Percentiles rank a stretch among this genome's conserved stretches.
These are phyloP conservation scores for Tigriopus japonicus DNA, from an alignment of 1,140 invertebrate genomes.

Conservation along the genomic window DNA sequence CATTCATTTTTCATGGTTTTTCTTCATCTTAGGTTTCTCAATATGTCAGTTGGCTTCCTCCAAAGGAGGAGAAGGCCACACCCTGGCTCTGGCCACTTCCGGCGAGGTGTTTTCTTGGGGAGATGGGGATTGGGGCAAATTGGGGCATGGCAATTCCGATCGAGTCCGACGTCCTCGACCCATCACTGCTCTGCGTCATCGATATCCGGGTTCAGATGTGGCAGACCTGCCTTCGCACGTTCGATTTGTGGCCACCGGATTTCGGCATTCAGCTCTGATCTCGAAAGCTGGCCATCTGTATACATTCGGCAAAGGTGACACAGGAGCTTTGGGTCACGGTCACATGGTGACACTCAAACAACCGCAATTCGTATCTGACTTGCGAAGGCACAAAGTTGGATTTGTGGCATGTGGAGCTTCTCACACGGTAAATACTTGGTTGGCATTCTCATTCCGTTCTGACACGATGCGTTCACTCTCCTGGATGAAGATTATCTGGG, in stretches of 20 bases:
- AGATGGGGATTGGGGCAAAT: slow-evolving; percentile 40
- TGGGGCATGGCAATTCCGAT: slow-evolving; percentile 46
- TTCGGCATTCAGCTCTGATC: slow-evolving; percentile 45
- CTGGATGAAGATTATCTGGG: no score
- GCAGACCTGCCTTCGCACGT: no score
- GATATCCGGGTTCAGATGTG: no score
- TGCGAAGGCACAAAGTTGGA: slow-evolving; percentile 11
- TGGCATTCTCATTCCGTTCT: no score
- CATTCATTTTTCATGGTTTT: no score
- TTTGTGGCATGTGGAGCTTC: slow-evolving; percentile 40
- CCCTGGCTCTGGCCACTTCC: slow-evolving; percentile 36
- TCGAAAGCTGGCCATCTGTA: slow-evolving; percentile 42
- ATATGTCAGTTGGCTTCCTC: slow-evolving; percentile 4
- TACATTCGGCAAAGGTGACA: slow-evolving; percentile 46
- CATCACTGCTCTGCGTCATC: slow-evolving; percentile 32
- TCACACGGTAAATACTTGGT: slow-evolving; percentile 33
- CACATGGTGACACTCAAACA: slow-evolving; percentile 39
- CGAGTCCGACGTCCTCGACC: slow-evolving; percentile 40
- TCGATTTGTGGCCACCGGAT: slow-evolving; percentile 28
- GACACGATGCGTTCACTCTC: no score
- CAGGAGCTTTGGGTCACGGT: slow-evolving; percentile 41
- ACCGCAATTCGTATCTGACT: slow-evolving; percentile 33
- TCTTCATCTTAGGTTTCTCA: neutral
- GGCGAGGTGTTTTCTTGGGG: slow-evolving; percentile 41
- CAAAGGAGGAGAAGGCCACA: slow-evolving; percentile 33